Evolutionary conservation across 2,113 vertebrate species (phyloP), one percentile per base, ranked within the genome.

Genomic region (Telmatochromis bifrenatus): DNA sequence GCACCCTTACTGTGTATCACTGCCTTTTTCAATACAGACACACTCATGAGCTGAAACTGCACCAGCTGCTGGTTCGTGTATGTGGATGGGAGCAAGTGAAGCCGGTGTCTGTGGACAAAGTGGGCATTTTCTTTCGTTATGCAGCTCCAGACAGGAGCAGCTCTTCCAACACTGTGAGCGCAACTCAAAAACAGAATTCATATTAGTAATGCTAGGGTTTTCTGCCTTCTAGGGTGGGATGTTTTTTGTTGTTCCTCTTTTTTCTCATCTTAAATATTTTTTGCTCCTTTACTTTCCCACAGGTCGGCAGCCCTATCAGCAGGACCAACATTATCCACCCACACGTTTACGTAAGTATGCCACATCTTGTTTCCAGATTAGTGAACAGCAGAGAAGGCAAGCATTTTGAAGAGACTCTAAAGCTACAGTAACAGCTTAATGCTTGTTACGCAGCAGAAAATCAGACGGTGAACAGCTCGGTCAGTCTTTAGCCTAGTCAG

Each of bases 71-170:
- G 93, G 98, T 99, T 26, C 96, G 98, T 77, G 98, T 99, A 0
- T 98, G 96, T n/a, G 99, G 99, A 82, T 99, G 98, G 99, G 99
- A 99, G 88, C 98, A 98, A 90, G 97, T 99, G 35, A 99, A 98
- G 85, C 98, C 99, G 0, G 99, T 99, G 49, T 99, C 98, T 3
- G 98, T 99, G 42, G 99, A 99, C 95, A 99, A 99, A 96, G 98
- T 99, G 1, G 99, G 99, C 3, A 97, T 97, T 0, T 99, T 98
- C 91, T 99, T 99, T 91, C 97, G 99, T n/a, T 99, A 99, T 0
- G 99, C 99, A n/a, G 97, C 98, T 7, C 97, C 98, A 2, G 98
- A 99, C 93, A 97, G 98, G 87, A 98, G 97, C 94, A 97, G 97
- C 6, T 98, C 98, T 2, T 99, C 97, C 35, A 98, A 94, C 49